Evolutionary conservation across 64 coral and sea anemone genomes (phyloP), one percentile per base, ranked within the genome.

Genomic region (Dendronephthya gigantea): DNA sequence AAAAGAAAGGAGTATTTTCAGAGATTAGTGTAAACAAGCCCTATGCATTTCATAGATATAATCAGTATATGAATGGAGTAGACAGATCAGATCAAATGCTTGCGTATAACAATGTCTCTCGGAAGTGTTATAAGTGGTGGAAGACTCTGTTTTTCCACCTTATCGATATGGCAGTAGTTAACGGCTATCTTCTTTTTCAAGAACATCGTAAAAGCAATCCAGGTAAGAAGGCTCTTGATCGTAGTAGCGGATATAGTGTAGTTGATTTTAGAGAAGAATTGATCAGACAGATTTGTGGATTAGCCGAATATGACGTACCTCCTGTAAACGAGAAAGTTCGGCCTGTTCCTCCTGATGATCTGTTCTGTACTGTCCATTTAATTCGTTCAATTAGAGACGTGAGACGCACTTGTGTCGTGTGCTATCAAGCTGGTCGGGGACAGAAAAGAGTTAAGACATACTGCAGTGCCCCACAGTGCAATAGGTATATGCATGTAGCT

Each of bases 401-500:
- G 12, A 89, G 58, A 76, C 85, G 87, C 48, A 90, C 82, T 28
- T 90, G 92, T 69, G 85, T 82, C n/a, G 92, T 93, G 30, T 93
- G 92, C 45, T 93, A 93, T 55, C 90, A 83, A 39, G 68, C 84
- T 32, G 88, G 86, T 19, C 88, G 83, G 68, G 92, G 83, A 38
- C 68, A 90, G 45, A 82, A 39, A 49, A 83, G 86, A 37, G 85
- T 90, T 27, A 68, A 69, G 17, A 72, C 88, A 27, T 88, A 90
- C 79, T 94, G 92, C 39, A 82, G n/a, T 69, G 85, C 92, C 17
- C 85, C 85, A 27, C 88, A 93, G 85, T 93, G 92, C 82, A 5
- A 30, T 4, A 45, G 85, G 55, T 82, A 85, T 40, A 39, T 90
- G 81, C 88, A 93, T 69, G 40, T 82, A 39, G 83, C 66, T 37